Conservation (phyloP, 2,888 invertebrate genomes). For the Drosophila birchii region DNA sequence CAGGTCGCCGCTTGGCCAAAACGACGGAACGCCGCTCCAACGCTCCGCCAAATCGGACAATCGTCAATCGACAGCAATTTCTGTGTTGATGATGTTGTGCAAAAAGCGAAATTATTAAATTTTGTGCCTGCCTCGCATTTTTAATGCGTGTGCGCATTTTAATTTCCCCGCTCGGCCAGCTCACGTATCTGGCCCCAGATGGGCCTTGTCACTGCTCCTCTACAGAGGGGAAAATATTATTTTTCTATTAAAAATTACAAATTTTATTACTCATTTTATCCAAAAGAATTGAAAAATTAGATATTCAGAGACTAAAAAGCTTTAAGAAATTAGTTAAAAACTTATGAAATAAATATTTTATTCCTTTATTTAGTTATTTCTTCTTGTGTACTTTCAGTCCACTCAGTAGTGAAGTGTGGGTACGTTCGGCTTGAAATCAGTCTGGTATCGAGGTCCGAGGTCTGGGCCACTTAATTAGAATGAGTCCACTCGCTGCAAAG, state of each 20-base stretch:
- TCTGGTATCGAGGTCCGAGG: slow-evolving; percentile 20
- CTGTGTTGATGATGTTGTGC: slow-evolving; percentile 56
- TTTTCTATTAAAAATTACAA: too few relatives aligned
- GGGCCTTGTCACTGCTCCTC: slow-evolving; percentile 29
- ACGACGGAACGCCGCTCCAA: not conserved
- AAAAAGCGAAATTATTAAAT: slow-evolving; percentile 81
- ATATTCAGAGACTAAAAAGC: too few relatives aligned
- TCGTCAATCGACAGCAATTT: slow-evolving; percentile 42
- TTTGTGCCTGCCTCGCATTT: slow-evolving; percentile 75
- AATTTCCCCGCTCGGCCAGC: slow-evolving; percentile 48
- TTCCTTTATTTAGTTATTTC: not conserved
- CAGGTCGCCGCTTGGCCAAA: slow-evolving; percentile 20
- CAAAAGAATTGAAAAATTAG: too few relatives aligned
- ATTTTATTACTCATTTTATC: too few relatives aligned
- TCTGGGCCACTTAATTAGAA: slow-evolving; percentile 74
- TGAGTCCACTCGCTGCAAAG: slow-evolving; percentile 68
- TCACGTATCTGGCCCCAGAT: slow-evolving; percentile 63
- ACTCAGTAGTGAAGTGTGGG: not conserved
- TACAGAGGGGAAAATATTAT: not conserved
- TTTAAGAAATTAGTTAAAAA: not conserved
- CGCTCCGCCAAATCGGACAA: slow-evolving; percentile 16
- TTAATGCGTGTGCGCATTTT: slow-evolving; percentile 64
- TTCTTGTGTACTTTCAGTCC: slow-evolving; percentile 4
- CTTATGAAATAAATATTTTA: not conserved
- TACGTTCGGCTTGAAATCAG: not conserved